Evolutionary conservation across 2,797 vertebrate species (phyloP), one percentile per base, ranked within the genome.

Genomic region (Luscinia megarhynchos): DNA sequence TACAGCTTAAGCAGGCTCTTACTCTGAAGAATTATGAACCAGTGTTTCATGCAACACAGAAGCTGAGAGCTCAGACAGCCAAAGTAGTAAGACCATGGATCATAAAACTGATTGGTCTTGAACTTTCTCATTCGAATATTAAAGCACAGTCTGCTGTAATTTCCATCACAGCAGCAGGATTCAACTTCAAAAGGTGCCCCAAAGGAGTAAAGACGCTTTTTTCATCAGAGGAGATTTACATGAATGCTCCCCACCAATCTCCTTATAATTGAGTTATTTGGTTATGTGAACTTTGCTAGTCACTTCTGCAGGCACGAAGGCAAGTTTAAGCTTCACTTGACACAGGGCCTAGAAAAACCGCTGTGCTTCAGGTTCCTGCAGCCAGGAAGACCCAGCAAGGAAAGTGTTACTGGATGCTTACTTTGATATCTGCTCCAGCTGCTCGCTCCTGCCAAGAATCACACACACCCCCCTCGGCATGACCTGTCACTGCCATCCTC

Each of bases 261-360:
- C 34, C 50, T 82, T 27, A 57, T 4, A 48, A 54, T 21, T 9
- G 23, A 13, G 5, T 12, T 20, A 53, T 30, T 24, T 17, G 10
- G 29, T 45, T 27, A 41, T 0, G 10, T 0, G 2, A 89, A 43
- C 30, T 73, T 29, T 11, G 5, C 10, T 53, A 2, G 1, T 30
- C 61, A 24, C 53, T 80, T 45, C 21, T 2, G 15, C 6, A 38
- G 14, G 23, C 64, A 36, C 1, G 6, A 80, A 68, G n/a, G 9
- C 4, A 62, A 68, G 15, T 54, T 72, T n/a, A 53, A 61, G 20
- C 22, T 43, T 53, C 58, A 18, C 26, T 29, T 20, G 19, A 66
- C 34, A 29, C 12, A 2, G 11, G 40, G 21, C n/a, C 66, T 24
- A 9, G 34, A 62, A 72, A 26, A 72, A 26, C 15, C 54, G 23